A percentile compares a stretch with the other conserved stretches of the same genome.
These are phyloP conservation scores for Danionella cerebrum DNA, from an alignment of 2,113 vertebrate species.

Conservation along the genomic window DNA sequence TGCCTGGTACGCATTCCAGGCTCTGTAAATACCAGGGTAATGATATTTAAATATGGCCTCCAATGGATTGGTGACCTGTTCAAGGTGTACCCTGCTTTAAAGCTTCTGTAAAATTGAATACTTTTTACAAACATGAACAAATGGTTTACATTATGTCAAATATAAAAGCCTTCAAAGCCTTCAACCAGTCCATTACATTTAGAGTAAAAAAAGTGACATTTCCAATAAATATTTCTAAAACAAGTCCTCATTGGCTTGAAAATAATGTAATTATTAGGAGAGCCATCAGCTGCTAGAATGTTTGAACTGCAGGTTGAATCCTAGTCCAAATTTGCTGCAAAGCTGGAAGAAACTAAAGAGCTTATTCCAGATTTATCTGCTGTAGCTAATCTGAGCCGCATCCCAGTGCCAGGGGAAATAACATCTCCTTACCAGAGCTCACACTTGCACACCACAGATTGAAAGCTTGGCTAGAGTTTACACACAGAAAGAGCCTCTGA, in stretches of 20 bases:
- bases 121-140: too few relatives aligned
- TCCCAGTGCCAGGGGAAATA: constrained; percentile 15
- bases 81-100: too few relatives aligned
- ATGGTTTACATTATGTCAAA: too few relatives aligned
- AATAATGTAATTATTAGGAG: background rate
- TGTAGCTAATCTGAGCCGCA: constrained; percentile 13
- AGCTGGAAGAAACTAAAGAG: background rate
- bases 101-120: too few relatives aligned
- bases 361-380: constrained; percentile 13
- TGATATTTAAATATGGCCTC: too few relatives aligned
- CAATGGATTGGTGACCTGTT: too few relatives aligned
- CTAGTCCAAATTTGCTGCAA: constrained; percentile 1
- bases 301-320: background rate
- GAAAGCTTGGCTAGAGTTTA: constrained; percentile 4
- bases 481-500: background rate
- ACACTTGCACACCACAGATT: constrained; percentile 13
- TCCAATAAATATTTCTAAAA: too few relatives aligned
- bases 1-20: too few relatives aligned
- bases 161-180: too few relatives aligned
- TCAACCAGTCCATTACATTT: too few relatives aligned
- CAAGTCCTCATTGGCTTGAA: background rate
- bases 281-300: background rate
- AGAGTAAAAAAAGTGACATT: too few relatives aligned
- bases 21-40: too few relatives aligned
- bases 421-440: constrained; percentile 12